Conservation (phyloP, 2,888 invertebrate genomes). For the Cyclophora punctaria region DNA sequence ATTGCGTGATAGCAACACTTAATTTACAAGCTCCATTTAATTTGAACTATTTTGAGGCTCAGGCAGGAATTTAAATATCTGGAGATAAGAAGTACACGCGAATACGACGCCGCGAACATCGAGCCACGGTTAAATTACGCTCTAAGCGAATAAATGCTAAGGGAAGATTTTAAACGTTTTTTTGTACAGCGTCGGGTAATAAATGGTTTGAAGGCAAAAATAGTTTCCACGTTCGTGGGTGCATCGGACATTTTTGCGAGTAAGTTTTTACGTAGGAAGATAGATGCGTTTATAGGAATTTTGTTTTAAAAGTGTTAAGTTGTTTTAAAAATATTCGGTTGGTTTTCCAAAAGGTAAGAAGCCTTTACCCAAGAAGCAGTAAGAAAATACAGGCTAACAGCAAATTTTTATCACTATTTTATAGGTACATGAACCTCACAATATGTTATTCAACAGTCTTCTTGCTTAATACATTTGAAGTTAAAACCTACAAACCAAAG, state of each 20-base stretch:
- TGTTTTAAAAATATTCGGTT: no score
- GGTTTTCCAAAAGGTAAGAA: no score
- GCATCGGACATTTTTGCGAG: conserved; percentile 9
- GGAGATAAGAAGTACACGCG: conserved; percentile 71
- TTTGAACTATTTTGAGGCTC: conserved; percentile 65
- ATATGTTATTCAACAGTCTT: no score
- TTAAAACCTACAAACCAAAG: no score
- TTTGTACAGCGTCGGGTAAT: conserved; percentile 10
- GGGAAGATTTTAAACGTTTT: conserved; percentile 29
- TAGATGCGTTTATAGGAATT: no score
- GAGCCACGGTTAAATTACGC: conserved; percentile 48
- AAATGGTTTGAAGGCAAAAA: neutral
- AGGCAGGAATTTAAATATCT: conserved; percentile 60
- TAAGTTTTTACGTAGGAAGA: neutral
- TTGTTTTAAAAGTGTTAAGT: no score
- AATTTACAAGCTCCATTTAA: conserved; percentile 69
- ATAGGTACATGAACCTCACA: no score
- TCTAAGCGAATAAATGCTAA: conserved; percentile 51
- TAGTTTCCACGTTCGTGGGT: neutral
- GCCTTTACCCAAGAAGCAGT: no score
- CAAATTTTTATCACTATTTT: no score
- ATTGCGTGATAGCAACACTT: conserved; percentile 74
- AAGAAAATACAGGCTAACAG: no score
- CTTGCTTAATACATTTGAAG: no score
- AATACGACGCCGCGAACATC: conserved; percentile 43